These are phyloP conservation scores for Caenorhabditis virilis DNA, from an alignment of 2,888 invertebrate species.

Conservation along the genomic window DNA sequence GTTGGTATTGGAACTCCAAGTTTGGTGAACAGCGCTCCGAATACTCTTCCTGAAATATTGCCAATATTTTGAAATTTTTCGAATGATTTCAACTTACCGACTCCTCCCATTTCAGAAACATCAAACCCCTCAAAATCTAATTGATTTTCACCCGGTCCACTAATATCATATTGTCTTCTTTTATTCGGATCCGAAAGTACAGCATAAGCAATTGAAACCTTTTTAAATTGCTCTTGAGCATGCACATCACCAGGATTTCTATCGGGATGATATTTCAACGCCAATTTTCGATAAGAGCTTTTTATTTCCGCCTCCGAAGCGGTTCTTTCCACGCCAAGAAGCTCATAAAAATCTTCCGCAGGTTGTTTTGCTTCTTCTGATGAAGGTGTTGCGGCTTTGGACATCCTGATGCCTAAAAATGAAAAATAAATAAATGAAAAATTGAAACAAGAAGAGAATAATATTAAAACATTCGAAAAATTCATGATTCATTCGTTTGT, in stretches of 20 bases:
- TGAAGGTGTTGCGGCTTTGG: slow-evolving; percentile 18
- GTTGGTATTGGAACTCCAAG: slow-evolving; percentile 69
- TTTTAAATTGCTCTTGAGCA: slow-evolving; percentile 68
- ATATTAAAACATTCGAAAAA: slow-evolving; percentile 3
- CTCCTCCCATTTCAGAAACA: slow-evolving; percentile 67
- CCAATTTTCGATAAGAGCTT: slow-evolving; percentile 66
- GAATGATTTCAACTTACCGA: slow-evolving; percentile 47
- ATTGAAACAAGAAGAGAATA: no score
- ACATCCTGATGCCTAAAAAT: slow-evolving; percentile 15
- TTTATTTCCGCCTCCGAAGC: slow-evolving; percentile 67
- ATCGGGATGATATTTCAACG: slow-evolving; percentile 64
- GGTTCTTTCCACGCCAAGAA: slow-evolving; percentile 64
- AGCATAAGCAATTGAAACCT: slow-evolving; percentile 68
- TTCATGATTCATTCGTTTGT: slow-evolving; percentile 22
- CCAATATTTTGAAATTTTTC: not conserved
- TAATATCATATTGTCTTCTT: slow-evolving; percentile 68
- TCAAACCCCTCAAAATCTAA: slow-evolving; percentile 68
- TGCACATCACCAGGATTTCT: slow-evolving; percentile 64
- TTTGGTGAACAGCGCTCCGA: slow-evolving; percentile 68
- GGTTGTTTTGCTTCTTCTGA: slow-evolving; percentile 6
- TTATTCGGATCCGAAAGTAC: slow-evolving; percentile 68
- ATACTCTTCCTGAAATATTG: slow-evolving; percentile 59
- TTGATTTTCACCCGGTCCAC: slow-evolving; percentile 63
- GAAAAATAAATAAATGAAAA: slow-evolving; percentile 3
- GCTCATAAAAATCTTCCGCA: slow-evolving; percentile 64